These are phyloP conservation scores for Syrista parreyssii DNA, from an alignment of 2,888 invertebrate genomes.

Conservation along the genomic window DNA sequence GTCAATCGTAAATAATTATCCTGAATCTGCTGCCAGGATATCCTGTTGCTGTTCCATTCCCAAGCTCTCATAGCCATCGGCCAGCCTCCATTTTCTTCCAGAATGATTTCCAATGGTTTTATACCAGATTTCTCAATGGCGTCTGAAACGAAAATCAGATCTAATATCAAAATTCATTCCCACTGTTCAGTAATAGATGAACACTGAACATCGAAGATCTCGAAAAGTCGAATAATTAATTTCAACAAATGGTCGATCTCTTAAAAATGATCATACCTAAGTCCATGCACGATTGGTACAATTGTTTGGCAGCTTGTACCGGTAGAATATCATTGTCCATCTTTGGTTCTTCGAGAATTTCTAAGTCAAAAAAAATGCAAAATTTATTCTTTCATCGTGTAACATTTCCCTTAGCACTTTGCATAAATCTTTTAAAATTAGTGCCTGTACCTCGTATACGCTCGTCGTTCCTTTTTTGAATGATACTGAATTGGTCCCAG, in stretches of 20 bases:
- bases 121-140: constrained; percentile 71
- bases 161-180: background rate
- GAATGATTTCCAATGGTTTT: constrained; percentile 69
- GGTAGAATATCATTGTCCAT: constrained; percentile 17
- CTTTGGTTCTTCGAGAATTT: constrained; percentile 22
- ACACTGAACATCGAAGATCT: background rate
- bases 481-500: constrained; percentile 58
- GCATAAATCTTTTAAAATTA: constrained; percentile 4
- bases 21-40: constrained; percentile 17
- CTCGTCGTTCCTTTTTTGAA: constrained; percentile 47
- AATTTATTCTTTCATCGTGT: background rate
- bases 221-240: background rate
- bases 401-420: background rate
- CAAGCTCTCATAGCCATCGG: constrained; percentile 21
- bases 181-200: background rate
- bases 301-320: constrained; percentile 22
- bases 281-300: constrained; percentile 25
- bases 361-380: constrained; percentile 9
- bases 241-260: background rate
- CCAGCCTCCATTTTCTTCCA: constrained; percentile 53
- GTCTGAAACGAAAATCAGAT: constrained; percentile 5
- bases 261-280: constrained; percentile 13
- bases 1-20: constrained; percentile 12
- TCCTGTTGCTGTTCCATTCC: constrained; percentile 41
- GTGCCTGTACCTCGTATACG: constrained; percentile 47